Conservation (phyloP, 2,113 vertebrate species). For the Mustelus asterias region DNA sequence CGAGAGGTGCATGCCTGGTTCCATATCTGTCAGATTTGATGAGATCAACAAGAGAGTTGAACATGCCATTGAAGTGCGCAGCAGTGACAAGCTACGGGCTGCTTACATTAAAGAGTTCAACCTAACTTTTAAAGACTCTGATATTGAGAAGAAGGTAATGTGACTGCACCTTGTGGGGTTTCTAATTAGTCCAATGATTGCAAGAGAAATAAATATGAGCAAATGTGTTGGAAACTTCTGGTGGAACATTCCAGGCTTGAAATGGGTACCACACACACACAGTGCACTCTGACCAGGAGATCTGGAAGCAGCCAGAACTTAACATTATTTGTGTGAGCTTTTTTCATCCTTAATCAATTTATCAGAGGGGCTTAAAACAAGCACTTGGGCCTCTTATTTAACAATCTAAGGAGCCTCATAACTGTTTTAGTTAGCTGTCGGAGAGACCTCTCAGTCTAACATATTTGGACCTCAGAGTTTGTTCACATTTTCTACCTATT, state of each 20-base stretch:
- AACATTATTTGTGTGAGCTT: neutral
- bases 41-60: slow-evolving; percentile 62
- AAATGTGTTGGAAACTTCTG: neutral
- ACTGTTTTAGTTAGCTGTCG: neutral
- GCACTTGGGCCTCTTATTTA: neutral
- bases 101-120: slow-evolving; percentile 58
- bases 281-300: neutral
- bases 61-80: slow-evolving; percentile 57
- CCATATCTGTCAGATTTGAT: slow-evolving; percentile 38
- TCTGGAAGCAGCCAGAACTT: neutral
- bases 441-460: neutral
- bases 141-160: slow-evolving; percentile 59
- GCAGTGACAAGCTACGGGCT: slow-evolving; percentile 57
- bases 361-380: neutral
- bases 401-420: neutral
- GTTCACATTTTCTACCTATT: too few relatives aligned
- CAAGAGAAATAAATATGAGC: neutral
- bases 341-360: neutral
- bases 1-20: accelerated
- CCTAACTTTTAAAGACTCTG: slow-evolving; percentile 58
- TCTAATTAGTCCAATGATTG: neutral
- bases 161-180: neutral
- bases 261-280: neutral
- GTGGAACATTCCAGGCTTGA: neutral
- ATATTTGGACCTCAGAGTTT: too few relatives aligned